phyloP scores from a whole-genome alignment of 1,140 invertebrate species.

The Lasaia peninsularis region DNA sequence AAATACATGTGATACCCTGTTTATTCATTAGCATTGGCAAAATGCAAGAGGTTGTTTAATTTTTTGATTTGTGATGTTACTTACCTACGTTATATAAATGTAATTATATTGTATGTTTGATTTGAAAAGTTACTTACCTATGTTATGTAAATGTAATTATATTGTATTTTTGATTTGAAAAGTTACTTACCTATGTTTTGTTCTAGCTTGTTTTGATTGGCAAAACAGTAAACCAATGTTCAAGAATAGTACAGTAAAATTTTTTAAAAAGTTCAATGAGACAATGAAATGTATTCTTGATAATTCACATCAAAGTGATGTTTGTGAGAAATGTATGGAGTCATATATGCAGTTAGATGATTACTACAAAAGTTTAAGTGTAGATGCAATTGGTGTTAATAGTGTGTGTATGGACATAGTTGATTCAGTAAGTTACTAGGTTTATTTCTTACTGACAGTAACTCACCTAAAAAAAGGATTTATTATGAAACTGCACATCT shows the following conservation, averaged over 20 bases:
- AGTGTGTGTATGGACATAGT: constrained; percentile 80
- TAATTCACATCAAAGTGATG: constrained; percentile 51
- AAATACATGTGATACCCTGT: no score
- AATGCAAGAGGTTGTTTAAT: no score
- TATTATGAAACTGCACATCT: no score
- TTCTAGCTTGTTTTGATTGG: constrained; percentile 78
- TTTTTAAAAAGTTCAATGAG: constrained; percentile 67
- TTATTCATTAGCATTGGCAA: no score
- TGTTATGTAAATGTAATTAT: no score
- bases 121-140: no score
- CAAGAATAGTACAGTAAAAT: constrained; percentile 70
- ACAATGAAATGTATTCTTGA: constrained; percentile 66
- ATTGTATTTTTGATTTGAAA: no score
- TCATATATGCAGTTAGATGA: constrained; percentile 73
- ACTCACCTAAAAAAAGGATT: no score
- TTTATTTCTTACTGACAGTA: no score
- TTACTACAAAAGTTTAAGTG: constrained; percentile 76
- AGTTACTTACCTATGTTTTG: background rate
- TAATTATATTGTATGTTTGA: no score
- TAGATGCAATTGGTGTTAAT: constrained; percentile 75
- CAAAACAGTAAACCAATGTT: constrained; percentile 48
- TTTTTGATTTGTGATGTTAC: no score
- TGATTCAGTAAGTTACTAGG: constrained; percentile 77
- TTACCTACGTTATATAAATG: no score
- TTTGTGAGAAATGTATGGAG: constrained; percentile 75